These are phyloP conservation scores for Sebastes diaconus DNA, from an alignment of 2,797 vertebrate species.

Conservation along the genomic window DNA sequence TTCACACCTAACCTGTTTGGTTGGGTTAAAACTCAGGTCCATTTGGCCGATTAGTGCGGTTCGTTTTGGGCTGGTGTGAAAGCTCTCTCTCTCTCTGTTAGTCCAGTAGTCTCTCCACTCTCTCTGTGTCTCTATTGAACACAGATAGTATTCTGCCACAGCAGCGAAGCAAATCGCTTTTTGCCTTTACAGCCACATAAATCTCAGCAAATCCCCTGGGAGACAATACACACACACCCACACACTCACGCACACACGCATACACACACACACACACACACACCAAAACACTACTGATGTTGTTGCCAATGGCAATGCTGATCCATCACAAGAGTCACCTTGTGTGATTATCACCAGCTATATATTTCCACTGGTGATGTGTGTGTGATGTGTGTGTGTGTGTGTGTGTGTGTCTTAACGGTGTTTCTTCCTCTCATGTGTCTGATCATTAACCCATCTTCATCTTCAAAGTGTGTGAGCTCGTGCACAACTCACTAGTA, in stretches of 20 bases:
- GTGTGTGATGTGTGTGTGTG: background rate
- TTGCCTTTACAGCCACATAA: conserved; percentile 51
- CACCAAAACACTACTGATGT: conserved; percentile 6
- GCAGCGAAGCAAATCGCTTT: conserved; percentile 24
- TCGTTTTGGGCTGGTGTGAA: too few relatives aligned
- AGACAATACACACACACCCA: conserved; percentile 9
- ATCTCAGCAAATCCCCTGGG: conserved; percentile 35
- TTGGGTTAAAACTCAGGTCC: too few relatives aligned
- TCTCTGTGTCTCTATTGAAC: conserved; percentile 30
- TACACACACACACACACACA: background rate
- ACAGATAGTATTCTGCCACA: conserved; percentile 24
- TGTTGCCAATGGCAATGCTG: conserved; percentile 33
- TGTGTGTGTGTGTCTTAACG: background rate
- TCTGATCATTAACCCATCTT: background rate
- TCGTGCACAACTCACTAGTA: background rate
- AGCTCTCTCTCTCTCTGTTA: background rate
- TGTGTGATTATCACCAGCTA: conserved; percentile 39
- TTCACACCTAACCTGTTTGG: too few relatives aligned
- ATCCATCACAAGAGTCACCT: conserved; percentile 55
- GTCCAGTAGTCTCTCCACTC: background rate
- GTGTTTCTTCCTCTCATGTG: background rate
- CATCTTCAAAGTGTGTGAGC: background rate
- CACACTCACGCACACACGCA: background rate
- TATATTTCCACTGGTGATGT: conserved; percentile 7
- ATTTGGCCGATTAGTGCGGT: too few relatives aligned